phyloP scores from a whole-genome alignment of 2,888 invertebrate genomes.

The Cheilosia soror region DNA sequence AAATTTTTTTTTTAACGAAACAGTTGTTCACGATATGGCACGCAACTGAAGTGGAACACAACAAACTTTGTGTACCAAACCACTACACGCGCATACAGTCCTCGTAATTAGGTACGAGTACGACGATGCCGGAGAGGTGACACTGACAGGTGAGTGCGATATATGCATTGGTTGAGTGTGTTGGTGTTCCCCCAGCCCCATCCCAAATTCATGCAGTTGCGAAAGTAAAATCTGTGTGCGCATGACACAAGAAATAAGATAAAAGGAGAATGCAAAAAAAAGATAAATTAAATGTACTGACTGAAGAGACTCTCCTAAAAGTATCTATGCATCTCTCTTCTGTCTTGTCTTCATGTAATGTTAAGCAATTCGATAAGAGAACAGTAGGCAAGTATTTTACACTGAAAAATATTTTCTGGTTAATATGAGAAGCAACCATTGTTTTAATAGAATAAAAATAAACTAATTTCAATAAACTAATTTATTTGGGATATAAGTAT shows the following conservation, averaged over 20 bases:
- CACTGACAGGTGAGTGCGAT: too few species aligned
- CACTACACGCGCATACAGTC: background rate
- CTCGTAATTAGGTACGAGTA: background rate
- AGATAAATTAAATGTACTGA: background rate
- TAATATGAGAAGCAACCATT: too few species aligned
- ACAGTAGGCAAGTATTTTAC: too few species aligned
- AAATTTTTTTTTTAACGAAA: constrained; percentile 29
- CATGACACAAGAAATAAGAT: constrained; percentile 7
- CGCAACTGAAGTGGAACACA: constrained; percentile 45
- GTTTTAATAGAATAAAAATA: too few species aligned
- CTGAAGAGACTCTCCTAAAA: too few species aligned
- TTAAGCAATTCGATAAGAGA: too few species aligned
- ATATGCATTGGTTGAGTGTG: background rate
- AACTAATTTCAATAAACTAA: too few species aligned
- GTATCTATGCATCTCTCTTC: too few species aligned
- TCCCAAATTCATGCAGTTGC: background rate
- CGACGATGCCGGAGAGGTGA: too few species aligned
- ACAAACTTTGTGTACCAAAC: constrained; percentile 28
- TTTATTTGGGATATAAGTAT: too few species aligned
- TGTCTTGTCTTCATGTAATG: too few species aligned
- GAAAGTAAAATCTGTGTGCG: background rate
- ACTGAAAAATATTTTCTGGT: too few species aligned
- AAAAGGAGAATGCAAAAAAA: background rate
- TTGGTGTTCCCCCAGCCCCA: constrained; percentile 25
- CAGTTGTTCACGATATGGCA: constrained; percentile 1